These are phyloP conservation scores for Hypolimnas misippus DNA, from an alignment of 2,888 invertebrate species.

Conservation along the genomic window DNA sequence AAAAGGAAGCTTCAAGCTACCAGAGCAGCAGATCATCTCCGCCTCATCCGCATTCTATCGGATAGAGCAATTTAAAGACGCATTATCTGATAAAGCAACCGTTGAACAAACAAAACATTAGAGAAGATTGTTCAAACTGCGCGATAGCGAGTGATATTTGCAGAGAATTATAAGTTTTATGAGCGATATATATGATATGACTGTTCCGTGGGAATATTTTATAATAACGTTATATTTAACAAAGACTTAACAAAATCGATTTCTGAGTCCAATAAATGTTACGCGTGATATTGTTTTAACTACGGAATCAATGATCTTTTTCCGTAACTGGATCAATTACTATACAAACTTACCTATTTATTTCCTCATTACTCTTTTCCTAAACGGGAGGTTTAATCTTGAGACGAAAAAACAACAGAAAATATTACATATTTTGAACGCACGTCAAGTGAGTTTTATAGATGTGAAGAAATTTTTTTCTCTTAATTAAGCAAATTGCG, in stretches of 20 bases:
- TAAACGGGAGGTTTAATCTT: too few relatives aligned
- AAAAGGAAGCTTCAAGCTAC: too few relatives aligned
- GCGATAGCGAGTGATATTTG: background rate
- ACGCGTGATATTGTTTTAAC: background rate
- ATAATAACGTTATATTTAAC: background rate
- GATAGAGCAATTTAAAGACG: background rate
- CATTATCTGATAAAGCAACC: background rate
- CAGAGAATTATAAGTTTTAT: background rate
- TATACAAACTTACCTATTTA: too few relatives aligned
- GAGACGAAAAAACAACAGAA: too few relatives aligned
- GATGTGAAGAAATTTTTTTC: too few relatives aligned
- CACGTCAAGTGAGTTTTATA: too few relatives aligned
- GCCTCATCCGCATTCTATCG: background rate
- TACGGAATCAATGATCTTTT: too few relatives aligned
- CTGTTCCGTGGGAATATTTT: background rate
- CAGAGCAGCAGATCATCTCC: background rate
- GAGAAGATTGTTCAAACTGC: background rate
- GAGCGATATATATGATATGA: background rate
- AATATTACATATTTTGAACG: too few relatives aligned
- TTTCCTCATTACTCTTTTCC: too few relatives aligned
- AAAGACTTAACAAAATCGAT: background rate
- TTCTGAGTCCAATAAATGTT: background rate
- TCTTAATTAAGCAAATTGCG: too few relatives aligned
- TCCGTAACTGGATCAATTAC: too few relatives aligned
- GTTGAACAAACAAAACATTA: background rate